These are phyloP conservation scores for Apteryx owenii DNA, from an alignment of 2,113 vertebrate species.

Conservation along the genomic window DNA sequence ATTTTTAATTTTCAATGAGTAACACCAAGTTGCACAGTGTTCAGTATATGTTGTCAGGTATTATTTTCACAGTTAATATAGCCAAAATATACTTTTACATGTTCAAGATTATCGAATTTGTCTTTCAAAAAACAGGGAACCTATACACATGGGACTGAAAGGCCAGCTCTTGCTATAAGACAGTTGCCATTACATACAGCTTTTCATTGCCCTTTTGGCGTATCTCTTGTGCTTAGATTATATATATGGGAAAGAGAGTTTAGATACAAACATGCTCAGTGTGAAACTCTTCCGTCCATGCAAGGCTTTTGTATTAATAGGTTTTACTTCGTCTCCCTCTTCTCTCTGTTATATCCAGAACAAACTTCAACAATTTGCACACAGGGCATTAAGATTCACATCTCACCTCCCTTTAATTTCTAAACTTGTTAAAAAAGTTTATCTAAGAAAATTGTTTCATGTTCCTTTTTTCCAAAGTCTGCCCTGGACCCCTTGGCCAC, in stretches of 20 bases:
- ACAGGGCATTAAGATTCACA: neutral
- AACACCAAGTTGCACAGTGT: neutral
- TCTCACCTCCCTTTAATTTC: neutral
- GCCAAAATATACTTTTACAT: neutral
- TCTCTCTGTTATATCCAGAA: neutral
- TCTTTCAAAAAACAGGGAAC: neutral
- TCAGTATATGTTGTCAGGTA: neutral
- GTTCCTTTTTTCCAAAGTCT: neutral
- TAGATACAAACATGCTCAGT: neutral
- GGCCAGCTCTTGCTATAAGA: neutral
- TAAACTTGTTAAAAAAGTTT: neutral
- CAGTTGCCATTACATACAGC: neutral
- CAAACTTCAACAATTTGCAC: neutral
- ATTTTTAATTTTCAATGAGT: neutral
- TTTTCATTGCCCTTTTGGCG: neutral
- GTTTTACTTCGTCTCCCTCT: neutral
- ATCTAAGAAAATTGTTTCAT: neutral
- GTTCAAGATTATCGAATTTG: neutral
- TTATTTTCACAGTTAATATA: neutral
- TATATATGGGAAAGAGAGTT: neutral
- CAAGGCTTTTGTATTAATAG: neutral
- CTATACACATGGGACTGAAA: neutral
- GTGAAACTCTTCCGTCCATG: neutral
- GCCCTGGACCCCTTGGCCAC: neutral
- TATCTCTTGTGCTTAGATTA: neutral